Evolutionary conservation across 2,888 invertebrate species (phyloP).

Genomic region (Ophion slaviceki): DNA sequence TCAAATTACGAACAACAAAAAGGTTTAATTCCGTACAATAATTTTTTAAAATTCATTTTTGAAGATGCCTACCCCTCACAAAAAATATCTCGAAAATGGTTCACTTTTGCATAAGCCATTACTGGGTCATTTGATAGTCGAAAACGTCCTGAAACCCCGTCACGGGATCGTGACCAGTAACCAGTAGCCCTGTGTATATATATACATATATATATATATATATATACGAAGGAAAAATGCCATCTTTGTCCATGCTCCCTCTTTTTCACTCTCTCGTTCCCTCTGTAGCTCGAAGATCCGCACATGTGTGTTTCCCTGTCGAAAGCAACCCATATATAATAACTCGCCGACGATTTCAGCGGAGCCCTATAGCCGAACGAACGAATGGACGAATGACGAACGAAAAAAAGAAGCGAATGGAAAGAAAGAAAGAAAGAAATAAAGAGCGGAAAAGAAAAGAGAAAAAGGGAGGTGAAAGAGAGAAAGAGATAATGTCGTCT

Average conservation of each 20-base stretch:
- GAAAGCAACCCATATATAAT: conserved; percentile 54
- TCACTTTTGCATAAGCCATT: no score
- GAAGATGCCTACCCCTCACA: no score
- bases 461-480: conserved; percentile 30
- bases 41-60: no score
- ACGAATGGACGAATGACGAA: conserved; percentile 43
- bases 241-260: not conserved
- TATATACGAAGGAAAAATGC: no score
- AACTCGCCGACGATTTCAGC: conserved; percentile 50
- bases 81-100: no score
- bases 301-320: conserved; percentile 65
- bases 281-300: conserved; percentile 41
- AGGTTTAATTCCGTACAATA: no score
- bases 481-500: conserved; percentile 51
- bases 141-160: no score
- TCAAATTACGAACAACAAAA: no score
- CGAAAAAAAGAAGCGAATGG: conserved; percentile 36
- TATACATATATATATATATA: no score
- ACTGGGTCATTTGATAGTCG: no score
- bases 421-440: conserved; percentile 5
- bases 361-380: conserved; percentile 29
- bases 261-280: not conserved
- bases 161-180: no score
- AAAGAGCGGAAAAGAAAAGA: conserved; percentile 24
- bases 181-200: no score